Evolutionary conservation across 2,113 vertebrate species (phyloP), one percentile per base, ranked within the genome.

Genomic region (Callipepla squamata): DNA sequence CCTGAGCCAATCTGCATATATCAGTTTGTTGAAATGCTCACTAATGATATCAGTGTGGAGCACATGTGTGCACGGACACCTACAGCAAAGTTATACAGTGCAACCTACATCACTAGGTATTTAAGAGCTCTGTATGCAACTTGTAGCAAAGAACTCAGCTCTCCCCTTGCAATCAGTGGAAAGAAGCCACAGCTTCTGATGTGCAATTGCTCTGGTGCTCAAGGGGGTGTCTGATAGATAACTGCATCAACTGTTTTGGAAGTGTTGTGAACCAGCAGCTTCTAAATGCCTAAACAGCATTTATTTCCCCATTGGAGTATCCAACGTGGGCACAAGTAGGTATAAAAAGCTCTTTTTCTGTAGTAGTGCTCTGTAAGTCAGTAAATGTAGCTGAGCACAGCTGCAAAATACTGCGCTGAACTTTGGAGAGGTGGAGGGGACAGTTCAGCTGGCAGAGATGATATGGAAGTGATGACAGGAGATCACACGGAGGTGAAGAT

Each of bases 111-210:
- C 75, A 47, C 8, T 53, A 81, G 34, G 2, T 36, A 17, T 89
- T 80, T 18, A 50, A 47, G 51, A 63, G 20, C 38, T 91, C 9
- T 12, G 0, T 18, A 21, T 19, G 28, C 26, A 50, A 23, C 8
- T 59, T 25, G 50, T 21, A 14, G 7, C 21, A 42, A 23, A 18
- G 21, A 18, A 13, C 5, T 47, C 18, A 13, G 0, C 1, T 6
- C 38, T 84, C 34, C 28, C 65, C 28, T 63, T 67, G 51, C 69
- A 32, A 28, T 28, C 77, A 68, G 5, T 2, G n/a, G 68, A 28
- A 78, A 32, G 50, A 63, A 51, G 6, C 0, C 3, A 11, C 15
- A 57, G 22, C 11, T 55, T 73, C 34, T 40, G 2, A 53, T 58
- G 40, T 19, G 3, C 34, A 32, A 38, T 70, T 30, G 36, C 48